Evolutionary conservation across 2,797 vertebrate genomes (phyloP).

Genomic region (Fringilla coelebs): DNA sequence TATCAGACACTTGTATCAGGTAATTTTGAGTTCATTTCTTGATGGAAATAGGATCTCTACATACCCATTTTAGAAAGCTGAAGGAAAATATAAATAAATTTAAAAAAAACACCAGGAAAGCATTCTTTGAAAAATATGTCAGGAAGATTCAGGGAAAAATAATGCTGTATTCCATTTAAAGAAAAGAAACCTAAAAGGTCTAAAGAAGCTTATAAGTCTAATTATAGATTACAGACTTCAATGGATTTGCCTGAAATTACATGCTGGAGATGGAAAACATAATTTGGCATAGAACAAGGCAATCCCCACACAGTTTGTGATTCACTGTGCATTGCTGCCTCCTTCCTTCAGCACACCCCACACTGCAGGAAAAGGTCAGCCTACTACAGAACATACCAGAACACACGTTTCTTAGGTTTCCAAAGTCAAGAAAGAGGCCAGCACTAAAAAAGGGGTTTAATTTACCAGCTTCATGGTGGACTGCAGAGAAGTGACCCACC

Average conservation of each 20-base stretch:
- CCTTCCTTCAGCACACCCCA: not conserved
- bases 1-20: not conserved
- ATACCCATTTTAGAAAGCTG: not conserved
- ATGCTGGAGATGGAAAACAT: not conserved
- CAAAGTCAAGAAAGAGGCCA: not conserved
- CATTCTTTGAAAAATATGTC: not conserved
- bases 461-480: not conserved
- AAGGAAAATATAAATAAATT: not conserved
- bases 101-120: not conserved
- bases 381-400: not conserved
- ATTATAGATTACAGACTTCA: constrained; percentile 32
- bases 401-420: not conserved
- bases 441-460: not conserved
- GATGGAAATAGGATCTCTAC: not conserved
- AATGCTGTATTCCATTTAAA: not conserved
- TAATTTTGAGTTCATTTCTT: not conserved
- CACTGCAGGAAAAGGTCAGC: not conserved
- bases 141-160: not conserved
- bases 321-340: not conserved
- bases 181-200: not conserved
- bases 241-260: not conserved
- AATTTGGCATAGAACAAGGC: not conserved
- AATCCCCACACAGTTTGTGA: not conserved
- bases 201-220: not conserved
- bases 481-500: accelerated